These are phyloP conservation scores for Solenodon paradoxus DNA, from an alignment of 2,113 vertebrate species.

Conservation along the genomic window DNA sequence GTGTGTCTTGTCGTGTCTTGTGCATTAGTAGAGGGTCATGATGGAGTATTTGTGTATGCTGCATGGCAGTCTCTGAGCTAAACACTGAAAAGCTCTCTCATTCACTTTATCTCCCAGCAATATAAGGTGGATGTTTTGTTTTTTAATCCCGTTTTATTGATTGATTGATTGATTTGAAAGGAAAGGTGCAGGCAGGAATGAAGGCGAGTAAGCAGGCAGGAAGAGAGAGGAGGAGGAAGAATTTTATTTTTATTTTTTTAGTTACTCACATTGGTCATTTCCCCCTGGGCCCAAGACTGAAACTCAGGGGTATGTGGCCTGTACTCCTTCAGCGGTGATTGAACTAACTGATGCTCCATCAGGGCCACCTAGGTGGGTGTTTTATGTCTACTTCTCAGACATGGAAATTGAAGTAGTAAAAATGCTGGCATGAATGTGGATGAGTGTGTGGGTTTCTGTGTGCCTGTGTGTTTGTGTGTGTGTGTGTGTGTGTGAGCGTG, in stretches of 20 bases:
- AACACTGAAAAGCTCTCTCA: neutral
- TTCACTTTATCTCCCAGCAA: neutral
- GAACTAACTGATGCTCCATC: too few species aligned
- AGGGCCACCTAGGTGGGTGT: neutral
- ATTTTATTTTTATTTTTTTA: too few species aligned
- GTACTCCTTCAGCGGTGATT: too few species aligned
- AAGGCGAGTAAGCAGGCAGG: too few species aligned
- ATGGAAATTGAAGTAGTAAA: neutral
- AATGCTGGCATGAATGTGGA: neutral
- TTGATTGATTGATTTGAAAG: too few species aligned
- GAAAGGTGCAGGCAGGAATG: too few species aligned
- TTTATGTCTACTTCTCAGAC: neutral
- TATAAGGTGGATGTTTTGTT: neutral
- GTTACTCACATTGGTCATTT: too few species aligned
- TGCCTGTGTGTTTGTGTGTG: neutral
- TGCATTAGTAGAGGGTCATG: neutral
- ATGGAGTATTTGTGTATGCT: neutral
- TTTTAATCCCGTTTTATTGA: too few species aligned
- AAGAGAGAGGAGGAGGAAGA: too few species aligned
- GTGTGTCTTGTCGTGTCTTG: neutral
- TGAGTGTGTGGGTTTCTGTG: neutral
- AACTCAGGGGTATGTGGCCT: too few species aligned
- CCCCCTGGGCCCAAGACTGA: too few species aligned
- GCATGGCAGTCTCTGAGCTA: neutral
- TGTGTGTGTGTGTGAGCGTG: neutral